Evolutionary conservation across 2,113 vertebrate genomes (phyloP).

Genomic region (Festucalex cinctus): DNA sequence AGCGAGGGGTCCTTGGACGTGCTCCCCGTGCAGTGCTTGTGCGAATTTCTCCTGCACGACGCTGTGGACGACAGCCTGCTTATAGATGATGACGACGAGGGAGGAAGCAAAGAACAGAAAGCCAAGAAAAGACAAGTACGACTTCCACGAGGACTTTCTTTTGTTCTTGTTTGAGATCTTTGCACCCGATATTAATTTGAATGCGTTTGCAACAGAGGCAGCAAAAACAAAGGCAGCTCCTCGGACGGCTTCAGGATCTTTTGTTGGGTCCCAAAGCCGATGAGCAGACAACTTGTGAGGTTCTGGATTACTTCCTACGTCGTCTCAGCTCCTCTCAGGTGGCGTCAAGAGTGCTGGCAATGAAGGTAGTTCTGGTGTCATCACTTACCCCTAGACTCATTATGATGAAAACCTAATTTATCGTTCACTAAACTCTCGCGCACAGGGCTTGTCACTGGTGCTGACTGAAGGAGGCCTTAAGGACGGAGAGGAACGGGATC

Average conservation of each 20-base stretch:
- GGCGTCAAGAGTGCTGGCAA: conserved; percentile 90
- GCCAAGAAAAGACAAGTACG: conserved; percentile 88
- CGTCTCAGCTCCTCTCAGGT: conserved; percentile 94
- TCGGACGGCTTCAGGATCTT: conserved; percentile 92
- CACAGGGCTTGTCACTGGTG: conserved; percentile 89
- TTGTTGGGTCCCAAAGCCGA: conserved; percentile 91
- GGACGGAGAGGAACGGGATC: conserved; percentile 89
- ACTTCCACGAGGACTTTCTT: not conserved
- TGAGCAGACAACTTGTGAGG: conserved; percentile 94
- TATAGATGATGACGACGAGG: conserved; percentile 88
- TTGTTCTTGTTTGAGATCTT: not conserved
- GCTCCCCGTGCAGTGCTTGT: conserved; percentile 94
- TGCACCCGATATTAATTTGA: not conserved
- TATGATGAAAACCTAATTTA: not conserved
- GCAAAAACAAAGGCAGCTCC: conserved; percentile 93
- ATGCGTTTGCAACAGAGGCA: conserved; percentile 76
- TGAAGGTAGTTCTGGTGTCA: conserved; percentile 79
- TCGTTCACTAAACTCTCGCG: not conserved
- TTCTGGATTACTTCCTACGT: conserved; percentile 95
- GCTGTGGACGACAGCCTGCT: conserved; percentile 82
- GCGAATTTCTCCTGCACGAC: conserved; percentile 94
- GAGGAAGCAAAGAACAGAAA: conserved; percentile 92
- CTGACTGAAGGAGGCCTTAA: conserved; percentile 84
- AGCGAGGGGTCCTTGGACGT: conserved; percentile 96
- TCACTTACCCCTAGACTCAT: not conserved